phyloP scores from a whole-genome alignment of 92 coral and sea anemone species.

The Ricordea florida region DNA sequence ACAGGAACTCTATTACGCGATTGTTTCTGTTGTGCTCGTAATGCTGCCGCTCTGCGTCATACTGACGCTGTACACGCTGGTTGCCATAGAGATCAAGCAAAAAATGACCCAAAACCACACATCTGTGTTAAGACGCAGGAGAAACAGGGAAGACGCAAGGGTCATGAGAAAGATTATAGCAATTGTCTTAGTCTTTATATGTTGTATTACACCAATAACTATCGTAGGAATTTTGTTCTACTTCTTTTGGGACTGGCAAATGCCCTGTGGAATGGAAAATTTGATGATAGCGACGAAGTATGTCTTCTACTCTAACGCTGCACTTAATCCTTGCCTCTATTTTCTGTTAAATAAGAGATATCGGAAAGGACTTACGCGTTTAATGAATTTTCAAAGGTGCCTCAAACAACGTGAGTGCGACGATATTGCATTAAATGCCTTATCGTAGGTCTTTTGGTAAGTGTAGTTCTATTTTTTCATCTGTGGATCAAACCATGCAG shows the following conservation, averaged over 20 bases:
- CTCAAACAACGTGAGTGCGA: no score
- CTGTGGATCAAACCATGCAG: no score
- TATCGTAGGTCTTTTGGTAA: no score
- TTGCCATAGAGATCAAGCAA: background rate
- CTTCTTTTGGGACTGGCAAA: background rate
- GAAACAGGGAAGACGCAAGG: background rate
- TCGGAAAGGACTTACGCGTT: constrained; percentile 7
- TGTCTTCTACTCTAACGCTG: constrained; percentile 9
- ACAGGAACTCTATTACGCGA: background rate
- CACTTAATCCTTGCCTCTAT: constrained; percentile 25
- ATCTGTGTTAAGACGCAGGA: background rate
- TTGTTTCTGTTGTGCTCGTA: background rate
- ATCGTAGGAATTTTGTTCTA: background rate
- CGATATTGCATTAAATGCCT: no score
- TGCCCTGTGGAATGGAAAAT: constrained; percentile 29
- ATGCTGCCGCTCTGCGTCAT: background rate
- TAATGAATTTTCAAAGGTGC: no score
- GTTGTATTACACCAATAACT: constrained; percentile 3
- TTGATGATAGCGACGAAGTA: constrained; percentile 6
- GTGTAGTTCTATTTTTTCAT: no score
- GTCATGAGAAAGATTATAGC: constrained; percentile 1
- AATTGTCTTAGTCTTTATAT: background rate
- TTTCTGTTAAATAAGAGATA: constrained; percentile 8
- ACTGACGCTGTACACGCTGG: background rate
- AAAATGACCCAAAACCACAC: background rate